Evolutionary conservation across 1,140 invertebrate genomes (phyloP), one percentile per base, ranked within the genome.

Genomic region (Onthophagus taurus): DNA sequence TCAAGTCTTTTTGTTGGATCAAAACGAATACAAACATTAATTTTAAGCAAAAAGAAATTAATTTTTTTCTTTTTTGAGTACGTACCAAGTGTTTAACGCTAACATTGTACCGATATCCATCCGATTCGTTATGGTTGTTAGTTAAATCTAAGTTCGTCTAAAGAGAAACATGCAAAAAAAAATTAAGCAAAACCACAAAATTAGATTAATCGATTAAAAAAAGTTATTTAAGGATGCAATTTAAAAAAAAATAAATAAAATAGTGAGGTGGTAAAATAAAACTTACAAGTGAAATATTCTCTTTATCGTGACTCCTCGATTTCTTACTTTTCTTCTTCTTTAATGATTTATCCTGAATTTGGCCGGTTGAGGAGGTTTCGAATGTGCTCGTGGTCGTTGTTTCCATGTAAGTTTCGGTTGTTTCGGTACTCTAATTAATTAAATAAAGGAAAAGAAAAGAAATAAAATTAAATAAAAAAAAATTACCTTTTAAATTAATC

Each of bases 281-380:
- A 71, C 73, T 76, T 60, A 77, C 75, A 65, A 77, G 73, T 48
- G 75, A 77, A 52, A 77, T 75, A 50, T 76, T 76, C 54, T 77
- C 75, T 62, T 75, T 75, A 55, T 76, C 72, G 43, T 69, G 71
- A 52, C 72, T 75, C 55, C 74, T 72, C 44, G 70, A 73, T 60
- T 76, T 76, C 64, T 75, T 75, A 37, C 66, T 68, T 49, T 74
- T 76, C 64, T 77, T 77, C 58, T 70, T 74, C 49, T 63, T 64
- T 31, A 63, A 44, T 8, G 48, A 48, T 37, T 50, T 54, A n/a
- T 41, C 38, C 24, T 41, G 38, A 13, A 41, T n/a, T 8, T 21
- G 29, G 23, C 37, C 14, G n/a, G 21, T 23, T 7, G 35, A 37
- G 3, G 18, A 21, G 11, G 20, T 21, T 4, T 21, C 13, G 6